A percentile compares a stretch with the other conserved stretches of the same genome.
Evolutionary conservation across 2,797 vertebrate genomes (phyloP).

Genomic region (Podarcis lilfordi): DNA sequence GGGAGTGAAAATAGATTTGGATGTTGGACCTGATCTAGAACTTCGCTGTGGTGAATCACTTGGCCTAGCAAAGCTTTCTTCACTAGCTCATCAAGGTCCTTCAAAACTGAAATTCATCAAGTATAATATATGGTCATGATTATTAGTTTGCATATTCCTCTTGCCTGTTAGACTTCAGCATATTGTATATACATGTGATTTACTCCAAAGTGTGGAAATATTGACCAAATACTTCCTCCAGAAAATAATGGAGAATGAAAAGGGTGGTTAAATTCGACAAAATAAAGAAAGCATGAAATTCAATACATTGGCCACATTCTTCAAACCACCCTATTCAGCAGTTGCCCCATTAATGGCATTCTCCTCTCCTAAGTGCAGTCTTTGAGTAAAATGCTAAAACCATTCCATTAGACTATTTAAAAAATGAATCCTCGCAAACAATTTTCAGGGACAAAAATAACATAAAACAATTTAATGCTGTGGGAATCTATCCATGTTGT

Average conservation of each 20-base stretch:
- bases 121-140: neutral
- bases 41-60: neutral
- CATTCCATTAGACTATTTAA: conserved; percentile 1
- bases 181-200: neutral
- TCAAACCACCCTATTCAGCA: neutral
- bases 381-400: neutral
- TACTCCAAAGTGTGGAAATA: conserved; percentile 2
- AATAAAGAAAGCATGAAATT: conserved; percentile 5
- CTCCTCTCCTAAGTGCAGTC: neutral
- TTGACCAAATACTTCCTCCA: conserved; percentile 9
- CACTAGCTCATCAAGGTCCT: neutral
- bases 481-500: neutral
- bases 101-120: neutral
- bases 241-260: neutral
- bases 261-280: neutral
- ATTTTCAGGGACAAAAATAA: neutral
- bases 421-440: neutral
- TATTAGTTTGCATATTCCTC: neutral
- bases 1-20: neutral
- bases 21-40: no score
- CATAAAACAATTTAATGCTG: neutral
- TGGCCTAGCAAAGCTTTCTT: neutral
- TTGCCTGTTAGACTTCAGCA: neutral
- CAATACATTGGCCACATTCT: neutral
- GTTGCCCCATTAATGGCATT: neutral